Evolutionary conservation across 2,797 vertebrate species (phyloP).

Genomic region (Muraenolepis orangiensis): DNA sequence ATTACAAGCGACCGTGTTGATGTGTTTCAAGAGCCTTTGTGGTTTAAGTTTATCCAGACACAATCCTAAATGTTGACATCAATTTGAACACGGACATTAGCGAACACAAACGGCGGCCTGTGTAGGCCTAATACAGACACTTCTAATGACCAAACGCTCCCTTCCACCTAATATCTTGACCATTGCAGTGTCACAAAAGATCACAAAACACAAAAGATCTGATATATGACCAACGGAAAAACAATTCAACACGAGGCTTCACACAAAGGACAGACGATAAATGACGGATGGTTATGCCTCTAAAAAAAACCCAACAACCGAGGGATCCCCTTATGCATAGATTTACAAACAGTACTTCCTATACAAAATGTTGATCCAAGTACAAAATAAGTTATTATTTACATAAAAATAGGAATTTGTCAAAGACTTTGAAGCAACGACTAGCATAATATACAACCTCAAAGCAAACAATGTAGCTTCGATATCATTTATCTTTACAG

Average conservation of each 20-base stretch:
- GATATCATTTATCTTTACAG: background rate
- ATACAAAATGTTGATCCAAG: conserved; percentile 5
- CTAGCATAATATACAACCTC: conserved; percentile 12
- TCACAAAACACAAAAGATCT: background rate
- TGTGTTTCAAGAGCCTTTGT: background rate
- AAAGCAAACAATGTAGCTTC: conserved; percentile 1
- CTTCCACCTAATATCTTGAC: background rate
- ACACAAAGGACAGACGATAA: conserved; percentile 1
- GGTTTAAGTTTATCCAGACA: background rate
- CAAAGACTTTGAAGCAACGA: conserved; percentile 42
- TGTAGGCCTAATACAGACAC: background rate
- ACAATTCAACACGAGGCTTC: background rate
- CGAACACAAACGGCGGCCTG: background rate
- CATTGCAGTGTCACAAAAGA: conserved; percentile 36
- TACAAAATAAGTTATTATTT: conserved; percentile 74
- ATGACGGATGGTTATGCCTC: conserved; percentile 8
- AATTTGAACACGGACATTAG: background rate
- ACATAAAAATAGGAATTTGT: conserved; percentile 45
- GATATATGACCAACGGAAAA: background rate
- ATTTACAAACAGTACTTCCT: conserved; percentile 49
- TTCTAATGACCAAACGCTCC: background rate
- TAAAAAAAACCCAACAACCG: conserved; percentile 12
- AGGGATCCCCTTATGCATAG: conserved; percentile 55
- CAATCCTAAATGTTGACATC: background rate
- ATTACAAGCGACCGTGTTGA: background rate